Base-by-base conservation (phyloP, 2,888 invertebrate species). In the Sthenelais limicola region DNA sequence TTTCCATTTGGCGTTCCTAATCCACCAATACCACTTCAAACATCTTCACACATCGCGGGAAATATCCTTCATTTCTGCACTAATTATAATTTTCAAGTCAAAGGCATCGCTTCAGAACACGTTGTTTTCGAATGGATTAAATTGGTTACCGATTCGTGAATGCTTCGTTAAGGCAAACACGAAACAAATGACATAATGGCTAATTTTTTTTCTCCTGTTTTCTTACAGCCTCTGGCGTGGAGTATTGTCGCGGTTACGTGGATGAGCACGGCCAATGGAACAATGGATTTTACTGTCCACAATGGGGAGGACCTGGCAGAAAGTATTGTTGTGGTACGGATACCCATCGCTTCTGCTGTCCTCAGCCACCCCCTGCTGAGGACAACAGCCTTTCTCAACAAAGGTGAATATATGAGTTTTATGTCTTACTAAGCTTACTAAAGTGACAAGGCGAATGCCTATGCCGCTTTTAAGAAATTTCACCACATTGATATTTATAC, bases 231-330 rank as follows among this genome's bases (percentile, higher is more conserved):
- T 38, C 52, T 18, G 74, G 58, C 3, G 68, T 52, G 56, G 75
- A 73, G 52, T 77, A 69, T 33, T 78, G 78, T 43, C 68, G 58
- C 9, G 78, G 78, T 0, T 77, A 68, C 48, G 47, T 74, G 15
- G 78, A 78, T 52, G 73, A 71, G 51, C 75, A 78, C 51, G 75
- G 75, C 12, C 73, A 74, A 32, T 78, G 78, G 78, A 78, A 78
- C 54, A 78, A 78, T 48, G 78, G 78, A 0, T 78, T 78, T 71
- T 56, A 71, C 52, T 78, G 78, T 58, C 78, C 78, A 21, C 72
- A 68, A 49, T 75, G 76, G 76, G 35, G 71, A 0, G 38, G 56
- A 12, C 73, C 72, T 15, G 72, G 72, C 71, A 68, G 49, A n/a
- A 54, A 68, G 24, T 74, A 76, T 68, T 78, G 78, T 66, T 78